Evolutionary conservation across 1,140 invertebrate genomes (phyloP).

Genomic region (Brachionus paranguensis): DNA sequence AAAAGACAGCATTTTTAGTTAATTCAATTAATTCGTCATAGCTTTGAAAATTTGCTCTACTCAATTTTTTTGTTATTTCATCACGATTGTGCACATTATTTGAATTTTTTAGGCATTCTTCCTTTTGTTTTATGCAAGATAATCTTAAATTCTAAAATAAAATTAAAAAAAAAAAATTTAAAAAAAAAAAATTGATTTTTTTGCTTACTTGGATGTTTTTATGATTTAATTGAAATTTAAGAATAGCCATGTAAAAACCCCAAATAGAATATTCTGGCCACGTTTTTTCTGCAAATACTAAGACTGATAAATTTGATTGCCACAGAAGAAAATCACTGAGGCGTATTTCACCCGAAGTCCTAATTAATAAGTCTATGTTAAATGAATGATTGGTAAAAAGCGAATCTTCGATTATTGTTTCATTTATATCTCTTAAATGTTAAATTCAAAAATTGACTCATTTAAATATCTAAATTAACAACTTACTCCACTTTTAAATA

Average conservation of each 20-base stretch:
- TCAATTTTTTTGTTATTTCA: background rate
- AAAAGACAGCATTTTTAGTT: background rate
- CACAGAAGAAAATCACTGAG: conserved; percentile 93
- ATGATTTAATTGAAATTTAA: background rate
- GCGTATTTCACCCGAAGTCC: conserved; percentile 92
- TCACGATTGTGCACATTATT: background rate
- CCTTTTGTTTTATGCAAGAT: background rate
- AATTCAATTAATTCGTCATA: background rate
- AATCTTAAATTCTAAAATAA: background rate
- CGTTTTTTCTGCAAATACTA: background rate
- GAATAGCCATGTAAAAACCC: background rate
- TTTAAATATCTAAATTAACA: background rate
- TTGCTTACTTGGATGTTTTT: background rate
- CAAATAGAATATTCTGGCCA: conserved; percentile 16
- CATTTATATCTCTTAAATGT: background rate
- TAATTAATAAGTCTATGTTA: conserved; percentile 70
- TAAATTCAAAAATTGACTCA: background rate
- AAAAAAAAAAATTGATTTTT: background rate
- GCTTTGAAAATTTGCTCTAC: background rate
- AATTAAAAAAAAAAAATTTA: background rate
- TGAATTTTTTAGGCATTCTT: background rate
- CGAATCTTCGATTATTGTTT: background rate
- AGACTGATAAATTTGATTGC: conserved; percentile 60
- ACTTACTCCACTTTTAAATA: background rate
- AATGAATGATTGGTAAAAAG: background rate